Evolutionary conservation across 1,140 invertebrate genomes (phyloP).

Genomic region (Stenopsyche tienmushanensis): DNA sequence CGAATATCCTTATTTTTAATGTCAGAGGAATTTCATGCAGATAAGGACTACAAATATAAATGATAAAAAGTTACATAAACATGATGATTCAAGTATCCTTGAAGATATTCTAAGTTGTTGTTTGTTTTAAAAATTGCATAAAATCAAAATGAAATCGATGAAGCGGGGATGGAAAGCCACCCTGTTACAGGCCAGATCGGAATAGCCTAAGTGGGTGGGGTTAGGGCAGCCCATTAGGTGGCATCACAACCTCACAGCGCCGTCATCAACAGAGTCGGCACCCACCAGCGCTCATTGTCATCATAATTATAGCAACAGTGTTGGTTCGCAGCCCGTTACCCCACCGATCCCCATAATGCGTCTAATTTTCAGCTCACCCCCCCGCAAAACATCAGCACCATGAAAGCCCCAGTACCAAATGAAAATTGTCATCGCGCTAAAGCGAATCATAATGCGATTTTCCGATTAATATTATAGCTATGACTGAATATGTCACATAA

Average conservation of each 20-base stretch:
- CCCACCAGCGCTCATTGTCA: slow-evolving; percentile 33
- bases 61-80: too few species aligned
- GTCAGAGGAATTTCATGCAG: too few species aligned
- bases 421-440: slow-evolving; percentile 25
- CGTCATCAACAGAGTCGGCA: slow-evolving; percentile 24
- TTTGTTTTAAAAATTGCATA: not conserved
- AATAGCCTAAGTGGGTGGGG: not conserved
- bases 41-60: too few species aligned
- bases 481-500: too few species aligned
- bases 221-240: not conserved
- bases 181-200: not conserved
- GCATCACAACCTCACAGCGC: slow-evolving; percentile 7
- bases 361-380: slow-evolving; percentile 40
- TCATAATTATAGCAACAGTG: slow-evolving; percentile 37
- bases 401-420: slow-evolving; percentile 33
- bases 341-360: slow-evolving; percentile 30
- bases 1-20: too few species aligned
- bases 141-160: not conserved
- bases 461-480: too few species aligned
- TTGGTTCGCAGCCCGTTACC: not conserved
- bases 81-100: too few species aligned
- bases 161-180: not conserved
- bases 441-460: slow-evolving; percentile 4
- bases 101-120: not conserved
- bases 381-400: slow-evolving; percentile 15